Conservation (phyloP, 2,797 vertebrate species). For the Poecilia gillii region DNA sequence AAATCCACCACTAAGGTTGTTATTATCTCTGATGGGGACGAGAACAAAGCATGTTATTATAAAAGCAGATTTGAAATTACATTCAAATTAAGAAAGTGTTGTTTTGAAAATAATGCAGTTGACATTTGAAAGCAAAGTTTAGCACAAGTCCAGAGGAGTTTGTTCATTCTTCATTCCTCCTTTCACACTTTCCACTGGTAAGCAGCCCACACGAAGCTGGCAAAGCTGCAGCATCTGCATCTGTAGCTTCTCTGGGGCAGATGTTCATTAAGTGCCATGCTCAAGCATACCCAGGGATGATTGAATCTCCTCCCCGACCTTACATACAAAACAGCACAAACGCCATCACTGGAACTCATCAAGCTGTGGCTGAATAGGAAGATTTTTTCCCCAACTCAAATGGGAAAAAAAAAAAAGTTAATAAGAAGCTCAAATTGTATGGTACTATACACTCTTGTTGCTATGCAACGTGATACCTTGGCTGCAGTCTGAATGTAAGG, state of each 20-base stretch:
- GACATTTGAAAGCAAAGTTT: slow-evolving; percentile 13
- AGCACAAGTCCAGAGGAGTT: slow-evolving; percentile 11
- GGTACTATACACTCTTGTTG: neutral
- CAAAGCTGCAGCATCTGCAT: neutral
- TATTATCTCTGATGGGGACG: slow-evolving; percentile 48
- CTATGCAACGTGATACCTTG: neutral
- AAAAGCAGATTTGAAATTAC: slow-evolving; percentile 28
- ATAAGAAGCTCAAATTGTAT: neutral
- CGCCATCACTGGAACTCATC: slow-evolving; percentile 18
- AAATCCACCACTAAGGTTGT: slow-evolving; percentile 30
- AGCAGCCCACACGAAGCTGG: neutral
- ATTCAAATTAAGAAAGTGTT: slow-evolving; percentile 21
- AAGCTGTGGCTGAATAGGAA: neutral
- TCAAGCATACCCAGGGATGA: slow-evolving; percentile 42
- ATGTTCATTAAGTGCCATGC: slow-evolving; percentile 58
- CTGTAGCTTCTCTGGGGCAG: slow-evolving; percentile 28
- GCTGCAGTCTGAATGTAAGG: neutral
- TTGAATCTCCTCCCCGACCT: slow-evolving; percentile 7
- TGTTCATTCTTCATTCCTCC: neutral
- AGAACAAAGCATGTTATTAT: slow-evolving; percentile 38
- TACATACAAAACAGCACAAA: neutral
- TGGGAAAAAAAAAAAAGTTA: neutral
- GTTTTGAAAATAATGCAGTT: slow-evolving; percentile 21
- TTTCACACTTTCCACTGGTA: neutral
- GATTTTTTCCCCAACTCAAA: slow-evolving; percentile 8